Evolutionary conservation across 2,888 invertebrate species (phyloP), one percentile per base, ranked within the genome.

Genomic region (Melieria omissa): DNA sequence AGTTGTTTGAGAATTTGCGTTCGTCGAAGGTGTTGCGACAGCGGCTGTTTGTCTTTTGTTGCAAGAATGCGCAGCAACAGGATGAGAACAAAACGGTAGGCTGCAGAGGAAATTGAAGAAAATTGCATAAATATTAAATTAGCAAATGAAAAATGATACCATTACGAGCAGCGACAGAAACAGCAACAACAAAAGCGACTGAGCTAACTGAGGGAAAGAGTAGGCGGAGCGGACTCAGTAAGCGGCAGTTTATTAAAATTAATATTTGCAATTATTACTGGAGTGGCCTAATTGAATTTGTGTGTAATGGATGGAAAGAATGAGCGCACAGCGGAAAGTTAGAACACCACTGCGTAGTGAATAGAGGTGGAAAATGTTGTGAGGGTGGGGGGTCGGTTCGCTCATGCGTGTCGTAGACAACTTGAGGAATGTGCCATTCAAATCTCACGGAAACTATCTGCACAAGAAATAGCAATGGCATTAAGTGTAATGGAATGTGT

Each of bases 61-160:
- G 29, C 9, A 49, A 49, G 12, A 10, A 49, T 49, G 49, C 12
- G 49, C 49, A 49, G 9, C 8, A 8, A 49, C 49, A 49, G 49
- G 8, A 49, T 8, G 49, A 12, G 49, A 10, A 12, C 49, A 49
- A 9, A 49, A 9, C 29, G 29, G 29, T 29, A 29, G 29, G 29
- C 29, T 29, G 29, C 41, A 70, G 58, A 47, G 63, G 70, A 70
- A 70, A 70, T 70, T 63, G 64, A 70, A 65, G 61, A 70, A 73
- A 65, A 66, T 57, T 66, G 63, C 70, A 65, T 62, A 62, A 66
- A 73, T 73, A 74, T 69, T 74, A 70, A 73, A 74, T 74, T 68
- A 65, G 69, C 70, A 63, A 70, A 70, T 70, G 70, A 70, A 64
- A 70, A 64, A 70, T 70, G 62, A 61, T 46, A 63, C 62, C 62